Evolutionary conservation across 92 coral and sea anemone species (phyloP).

Genomic region (Parazoanthus atlanticus): DNA sequence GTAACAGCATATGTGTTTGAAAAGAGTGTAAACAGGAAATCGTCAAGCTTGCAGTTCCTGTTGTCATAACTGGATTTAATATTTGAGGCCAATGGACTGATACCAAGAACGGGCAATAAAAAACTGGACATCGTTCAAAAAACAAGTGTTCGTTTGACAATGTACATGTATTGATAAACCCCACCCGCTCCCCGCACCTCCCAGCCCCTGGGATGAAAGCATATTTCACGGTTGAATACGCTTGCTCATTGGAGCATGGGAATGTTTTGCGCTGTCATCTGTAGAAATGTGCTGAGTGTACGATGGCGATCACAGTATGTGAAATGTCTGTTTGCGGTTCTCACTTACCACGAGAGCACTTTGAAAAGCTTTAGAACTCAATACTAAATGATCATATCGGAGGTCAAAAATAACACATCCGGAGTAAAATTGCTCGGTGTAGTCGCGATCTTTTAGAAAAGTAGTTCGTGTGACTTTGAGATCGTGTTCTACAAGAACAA

Average conservation of each 20-base stretch:
- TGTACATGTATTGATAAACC: no score
- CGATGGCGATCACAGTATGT: neutral
- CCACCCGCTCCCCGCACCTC: neutral
- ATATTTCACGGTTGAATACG: neutral
- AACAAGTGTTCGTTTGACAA: no score
- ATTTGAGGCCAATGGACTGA: no score
- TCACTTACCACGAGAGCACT: neutral
- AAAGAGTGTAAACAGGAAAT: no score
- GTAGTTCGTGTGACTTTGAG: neutral
- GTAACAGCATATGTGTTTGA: no score
- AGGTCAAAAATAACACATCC: conserved; percentile 10
- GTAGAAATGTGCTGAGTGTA: no score
- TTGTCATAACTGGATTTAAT: no score
- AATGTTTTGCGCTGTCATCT: neutral
- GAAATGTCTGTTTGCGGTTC: conserved; percentile 23
- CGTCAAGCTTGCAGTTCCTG: no score
- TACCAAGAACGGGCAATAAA: no score
- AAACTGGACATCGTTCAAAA: no score
- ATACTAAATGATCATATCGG: neutral
- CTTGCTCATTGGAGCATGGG: neutral
- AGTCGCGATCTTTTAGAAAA: neutral
- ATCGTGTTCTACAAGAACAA: neutral
- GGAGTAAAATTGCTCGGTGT: neutral
- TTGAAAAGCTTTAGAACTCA: conserved; percentile 6
- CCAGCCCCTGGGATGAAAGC: neutral